Conservation (phyloP, 2,888 invertebrate species). For the Drosophila peninsularis region DNA sequence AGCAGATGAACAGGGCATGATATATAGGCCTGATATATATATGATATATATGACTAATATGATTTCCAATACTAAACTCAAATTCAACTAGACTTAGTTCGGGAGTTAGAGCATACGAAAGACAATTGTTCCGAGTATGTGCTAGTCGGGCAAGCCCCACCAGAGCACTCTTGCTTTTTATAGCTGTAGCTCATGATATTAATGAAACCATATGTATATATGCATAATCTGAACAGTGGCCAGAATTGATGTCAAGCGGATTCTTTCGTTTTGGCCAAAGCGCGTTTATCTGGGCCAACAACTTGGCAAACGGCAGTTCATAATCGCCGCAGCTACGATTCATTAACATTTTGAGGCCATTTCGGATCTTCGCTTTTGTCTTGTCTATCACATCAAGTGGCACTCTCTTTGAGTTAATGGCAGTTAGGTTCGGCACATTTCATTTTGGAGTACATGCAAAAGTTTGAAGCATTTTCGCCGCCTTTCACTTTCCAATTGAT, state of each 20-base stretch:
- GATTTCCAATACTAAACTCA: no score
- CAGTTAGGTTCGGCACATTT: slow-evolving; percentile 21
- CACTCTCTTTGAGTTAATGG: slow-evolving; percentile 19
- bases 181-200: slow-evolving; percentile 23
- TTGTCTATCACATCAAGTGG: slow-evolving; percentile 19
- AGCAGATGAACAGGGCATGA: neutral
- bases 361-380: slow-evolving; percentile 21
- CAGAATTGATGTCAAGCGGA: slow-evolving; percentile 58
- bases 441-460: slow-evolving; percentile 37
- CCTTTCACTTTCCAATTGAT: slow-evolving; percentile 59
- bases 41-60: no score
- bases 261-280: slow-evolving; percentile 44
- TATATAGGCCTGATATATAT: no score
- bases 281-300: slow-evolving; percentile 45
- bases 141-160: neutral
- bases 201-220: slow-evolving; percentile 29
- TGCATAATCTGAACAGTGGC: slow-evolving; percentile 20
- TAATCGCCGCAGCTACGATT: slow-evolving; percentile 43
- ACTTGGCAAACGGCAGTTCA: slow-evolving; percentile 33
- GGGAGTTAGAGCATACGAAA: neutral
- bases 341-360: slow-evolving; percentile 45
- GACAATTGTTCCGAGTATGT: neutral
- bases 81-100: no score
- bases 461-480: slow-evolving; percentile 35
- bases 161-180: slow-evolving; percentile 4